Evolutionary conservation across 2,888 invertebrate species (phyloP).

Genomic region (Apamea sordens): DNA sequence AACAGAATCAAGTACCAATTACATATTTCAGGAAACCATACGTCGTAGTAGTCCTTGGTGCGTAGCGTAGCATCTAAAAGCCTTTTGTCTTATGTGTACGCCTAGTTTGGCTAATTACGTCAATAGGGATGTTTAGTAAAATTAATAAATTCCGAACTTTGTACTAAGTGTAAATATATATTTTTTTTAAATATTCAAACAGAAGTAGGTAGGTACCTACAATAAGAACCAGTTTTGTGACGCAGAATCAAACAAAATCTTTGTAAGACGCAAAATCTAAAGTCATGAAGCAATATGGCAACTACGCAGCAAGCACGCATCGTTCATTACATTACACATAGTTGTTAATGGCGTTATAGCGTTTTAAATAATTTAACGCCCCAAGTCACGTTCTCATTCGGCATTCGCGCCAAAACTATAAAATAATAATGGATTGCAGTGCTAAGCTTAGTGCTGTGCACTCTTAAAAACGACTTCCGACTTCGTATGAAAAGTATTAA

Average conservation of each 20-base stretch:
- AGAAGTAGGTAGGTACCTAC: not conserved
- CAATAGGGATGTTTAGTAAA: not conserved
- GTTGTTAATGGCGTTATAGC: constrained; percentile 60
- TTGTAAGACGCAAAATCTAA: constrained; percentile 42
- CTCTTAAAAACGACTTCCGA: constrained; percentile 25
- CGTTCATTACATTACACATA: constrained; percentile 66
- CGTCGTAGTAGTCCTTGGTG: not conserved
- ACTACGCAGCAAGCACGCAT: constrained; percentile 57
- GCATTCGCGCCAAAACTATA: constrained; percentile 66
- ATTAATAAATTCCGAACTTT: not conserved
- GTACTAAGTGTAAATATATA: too few species aligned
- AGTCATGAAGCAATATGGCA: constrained; percentile 40
- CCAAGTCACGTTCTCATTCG: constrained; percentile 67
- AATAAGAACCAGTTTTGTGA: constrained; percentile 21
- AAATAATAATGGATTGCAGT: constrained; percentile 42
- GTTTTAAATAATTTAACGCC: constrained; percentile 61
- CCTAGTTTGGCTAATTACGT: not conserved
- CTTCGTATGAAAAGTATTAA: constrained; percentile 20
- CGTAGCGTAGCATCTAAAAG: not conserved
- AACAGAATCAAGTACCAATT: not conserved
- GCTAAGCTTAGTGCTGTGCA: constrained; percentile 30
- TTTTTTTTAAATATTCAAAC: constrained; percentile 38
- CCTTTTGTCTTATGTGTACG: not conserved
- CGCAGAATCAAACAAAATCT: constrained; percentile 28
- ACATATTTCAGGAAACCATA: not conserved